Evolutionary conservation across 1,140 invertebrate genomes (phyloP), one percentile per base, ranked within the genome.

Genomic region (Tyrophagus putrescentiae): DNA sequence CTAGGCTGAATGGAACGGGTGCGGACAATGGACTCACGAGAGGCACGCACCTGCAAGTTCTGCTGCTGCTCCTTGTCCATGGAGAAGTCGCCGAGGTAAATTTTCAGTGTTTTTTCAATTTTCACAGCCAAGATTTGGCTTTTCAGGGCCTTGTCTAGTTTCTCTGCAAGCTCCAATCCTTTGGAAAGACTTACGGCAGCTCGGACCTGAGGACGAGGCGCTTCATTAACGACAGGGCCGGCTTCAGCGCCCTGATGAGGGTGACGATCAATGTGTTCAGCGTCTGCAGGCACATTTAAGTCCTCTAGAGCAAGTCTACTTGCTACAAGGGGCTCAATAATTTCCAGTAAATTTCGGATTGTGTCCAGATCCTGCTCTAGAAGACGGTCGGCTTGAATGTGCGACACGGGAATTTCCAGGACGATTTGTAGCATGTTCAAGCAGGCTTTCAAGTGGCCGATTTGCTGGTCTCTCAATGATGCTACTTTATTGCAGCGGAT

Each of bases 91-190:
- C 52, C 52, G 21, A 54, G 25, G 25, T 54, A 54, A 27, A 27
- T 27, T 54, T 54, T 54, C 16, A 54, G n/a, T 23, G 32, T 54
- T 54, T 54, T 54, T 25, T 54, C 52, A 33, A 54, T 54, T 33
- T 54, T 34, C 25, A 54, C 18, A 11, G 52, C 52, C 13, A 54
- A 27, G 9, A 33, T 54, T 2, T 31, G 52, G 39, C 39, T 54
- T 13, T 54, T 54, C 52, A 54, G 27, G 32, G 52, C 52, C 4
- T 54, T 28, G 25, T 54, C 32, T 23, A 54, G 39, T 32, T 3
- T 2, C 18, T 31, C 31, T 31, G 52, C 4, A n/a, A 54, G 39
- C 9, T 54, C 27, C 3, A 34, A 9, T 54, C 31, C 11, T 4
- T 54, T 54, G 11, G 45, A 13, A 50, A 28, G 25, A n/a, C 11